Evolutionary conservation across 2,888 invertebrate species (phyloP).

Genomic region (Synanthedon formicaeformis): DNA sequence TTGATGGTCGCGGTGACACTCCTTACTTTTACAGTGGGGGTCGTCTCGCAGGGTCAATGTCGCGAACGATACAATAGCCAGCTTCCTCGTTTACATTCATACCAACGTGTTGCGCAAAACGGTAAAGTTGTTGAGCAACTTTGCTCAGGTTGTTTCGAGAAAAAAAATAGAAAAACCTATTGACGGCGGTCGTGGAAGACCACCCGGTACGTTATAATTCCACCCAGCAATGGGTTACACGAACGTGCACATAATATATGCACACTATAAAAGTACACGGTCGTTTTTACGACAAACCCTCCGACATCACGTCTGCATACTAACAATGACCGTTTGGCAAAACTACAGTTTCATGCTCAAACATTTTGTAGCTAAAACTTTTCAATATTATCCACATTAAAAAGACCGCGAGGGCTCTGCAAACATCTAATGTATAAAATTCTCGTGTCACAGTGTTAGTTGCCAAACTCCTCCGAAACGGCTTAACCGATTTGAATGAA

Average conservation of each 20-base stretch:
- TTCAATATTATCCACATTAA: too few species aligned
- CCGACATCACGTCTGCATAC: slow-evolving; percentile 10
- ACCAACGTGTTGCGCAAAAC: background rate
- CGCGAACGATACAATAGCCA: slow-evolving; percentile 12
- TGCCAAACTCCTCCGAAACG: too few species aligned
- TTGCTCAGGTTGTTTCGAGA: too few species aligned
- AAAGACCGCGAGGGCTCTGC: too few species aligned
- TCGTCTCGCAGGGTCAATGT: slow-evolving; percentile 54
- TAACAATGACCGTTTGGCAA: too few species aligned
- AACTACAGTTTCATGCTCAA: too few species aligned
- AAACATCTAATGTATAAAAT: too few species aligned
- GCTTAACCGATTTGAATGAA: too few species aligned
- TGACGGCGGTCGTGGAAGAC: slow-evolving; percentile 41
- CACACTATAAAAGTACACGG: slow-evolving; percentile 42
- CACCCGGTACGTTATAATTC: slow-evolving; percentile 33
- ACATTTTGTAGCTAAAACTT: background rate
- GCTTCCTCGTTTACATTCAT: background rate
- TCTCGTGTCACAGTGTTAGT: too few species aligned
- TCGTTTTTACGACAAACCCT: slow-evolving; percentile 47
- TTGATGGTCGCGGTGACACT: slow-evolving; percentile 61
- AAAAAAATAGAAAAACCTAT: slow-evolving; percentile 26
- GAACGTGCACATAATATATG: background rate
- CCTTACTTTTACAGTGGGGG: slow-evolving; percentile 44
- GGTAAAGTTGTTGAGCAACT: background rate
- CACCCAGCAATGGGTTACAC: slow-evolving; percentile 25